Conservation (phyloP, 2,113 vertebrate genomes). For the Coracopsis vasa region DNA sequence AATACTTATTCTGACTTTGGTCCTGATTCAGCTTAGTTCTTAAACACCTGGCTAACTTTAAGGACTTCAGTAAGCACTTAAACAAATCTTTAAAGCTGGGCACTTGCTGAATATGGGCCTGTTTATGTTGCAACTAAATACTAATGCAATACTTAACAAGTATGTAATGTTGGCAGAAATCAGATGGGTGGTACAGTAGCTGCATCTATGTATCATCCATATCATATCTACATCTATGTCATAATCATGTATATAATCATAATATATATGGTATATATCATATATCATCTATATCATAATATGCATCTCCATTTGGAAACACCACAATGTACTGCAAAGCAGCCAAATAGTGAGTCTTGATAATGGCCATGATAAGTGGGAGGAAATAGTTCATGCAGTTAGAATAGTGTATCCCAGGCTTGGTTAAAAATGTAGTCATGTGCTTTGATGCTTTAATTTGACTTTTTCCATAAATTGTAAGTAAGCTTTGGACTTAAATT, state of each 20-base stretch:
- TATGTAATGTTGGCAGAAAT: constrained; percentile 11
- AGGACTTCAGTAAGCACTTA: background rate
- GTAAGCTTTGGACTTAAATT: background rate
- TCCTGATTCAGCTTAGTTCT: background rate
- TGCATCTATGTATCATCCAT: background rate
- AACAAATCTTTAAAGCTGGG: background rate
- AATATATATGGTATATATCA: background rate
- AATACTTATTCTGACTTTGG: background rate
- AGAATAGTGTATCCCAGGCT: background rate
- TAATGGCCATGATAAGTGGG: background rate
- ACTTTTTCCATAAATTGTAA: constrained; percentile 9
- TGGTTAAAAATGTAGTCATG: background rate
- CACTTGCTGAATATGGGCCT: background rate
- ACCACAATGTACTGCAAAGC: background rate
- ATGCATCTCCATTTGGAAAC: constrained; percentile 2
- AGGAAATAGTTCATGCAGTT: background rate
- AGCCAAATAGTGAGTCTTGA: background rate
- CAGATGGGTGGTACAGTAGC: background rate
- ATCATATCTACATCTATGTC: too few relatives aligned
- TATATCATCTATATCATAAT: background rate
- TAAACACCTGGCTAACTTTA: background rate
- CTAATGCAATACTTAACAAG: background rate
- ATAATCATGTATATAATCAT: background rate
- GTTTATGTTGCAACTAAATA: background rate
- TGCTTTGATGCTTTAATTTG: background rate